These are phyloP conservation scores for Thamnaconus septentrionalis DNA, from an alignment of 2,113 vertebrate genomes.

Conservation along the genomic window DNA sequence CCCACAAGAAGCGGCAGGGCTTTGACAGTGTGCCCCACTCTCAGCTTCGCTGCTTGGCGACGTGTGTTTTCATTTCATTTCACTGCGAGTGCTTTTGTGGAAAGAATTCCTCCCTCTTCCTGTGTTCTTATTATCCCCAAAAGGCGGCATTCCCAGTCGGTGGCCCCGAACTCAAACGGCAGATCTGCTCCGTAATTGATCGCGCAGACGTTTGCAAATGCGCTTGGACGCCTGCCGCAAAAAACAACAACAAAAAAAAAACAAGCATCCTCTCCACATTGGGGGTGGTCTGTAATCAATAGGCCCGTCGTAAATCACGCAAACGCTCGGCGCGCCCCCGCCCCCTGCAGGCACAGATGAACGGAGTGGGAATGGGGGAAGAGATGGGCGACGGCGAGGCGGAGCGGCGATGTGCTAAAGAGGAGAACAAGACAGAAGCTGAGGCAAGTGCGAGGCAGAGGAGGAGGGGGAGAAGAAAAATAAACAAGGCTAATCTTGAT, in stretches of 20 bases:
- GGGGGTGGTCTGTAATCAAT: slow-evolving; percentile 39
- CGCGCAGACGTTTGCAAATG: neutral
- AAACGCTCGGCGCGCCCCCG: slow-evolving; percentile 10
- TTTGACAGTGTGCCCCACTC: slow-evolving; percentile 4
- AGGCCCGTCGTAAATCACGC: slow-evolving; percentile 33
- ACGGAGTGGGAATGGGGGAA: too few species aligned
- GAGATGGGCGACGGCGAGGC: too few species aligned
- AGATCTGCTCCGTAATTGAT: slow-evolving; percentile 3
- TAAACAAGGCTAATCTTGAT: slow-evolving; percentile 46
- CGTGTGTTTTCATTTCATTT: slow-evolving; percentile 33
- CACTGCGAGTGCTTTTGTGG: slow-evolving; percentile 26
- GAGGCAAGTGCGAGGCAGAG: slow-evolving; percentile 33
- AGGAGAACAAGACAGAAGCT: slow-evolving; percentile 12
- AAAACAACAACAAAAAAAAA: too few species aligned
- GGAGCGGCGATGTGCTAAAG: neutral
- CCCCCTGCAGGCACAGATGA: slow-evolving; percentile 4
- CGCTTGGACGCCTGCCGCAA: slow-evolving; percentile 1
- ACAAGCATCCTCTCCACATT: too few species aligned
- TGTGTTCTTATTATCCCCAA: slow-evolving; percentile 1
- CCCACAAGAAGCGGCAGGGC: slow-evolving; percentile 2
- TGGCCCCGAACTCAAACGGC: slow-evolving; percentile 5
- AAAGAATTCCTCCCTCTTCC: slow-evolving; percentile 9
- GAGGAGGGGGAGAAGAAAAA: slow-evolving; percentile 7
- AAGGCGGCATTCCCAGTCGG: too few species aligned
- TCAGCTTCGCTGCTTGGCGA: slow-evolving; percentile 10